Percentiles rank a stretch among this genome's conserved stretches.
Evolutionary conservation across 2,113 vertebrate genomes (phyloP).

Genomic region (Sapayoa aenigma): DNA sequence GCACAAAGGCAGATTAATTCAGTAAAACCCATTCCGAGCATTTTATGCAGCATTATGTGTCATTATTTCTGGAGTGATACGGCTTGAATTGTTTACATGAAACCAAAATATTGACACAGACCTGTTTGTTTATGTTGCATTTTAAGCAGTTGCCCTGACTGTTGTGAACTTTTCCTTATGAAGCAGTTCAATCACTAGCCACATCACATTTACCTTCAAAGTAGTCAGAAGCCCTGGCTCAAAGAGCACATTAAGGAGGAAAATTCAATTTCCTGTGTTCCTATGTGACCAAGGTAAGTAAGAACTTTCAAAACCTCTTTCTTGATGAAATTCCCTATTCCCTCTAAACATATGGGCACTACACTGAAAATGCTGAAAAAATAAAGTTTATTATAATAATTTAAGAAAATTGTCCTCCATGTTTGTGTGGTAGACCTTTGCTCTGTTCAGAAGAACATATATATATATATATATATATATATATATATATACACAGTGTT

Average conservation of each 20-base stretch:
- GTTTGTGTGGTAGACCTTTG: neutral
- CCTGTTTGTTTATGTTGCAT: slow-evolving; percentile 23
- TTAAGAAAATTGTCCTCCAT: neutral
- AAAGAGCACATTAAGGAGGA: neutral
- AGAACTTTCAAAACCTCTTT: neutral
- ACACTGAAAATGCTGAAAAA: neutral
- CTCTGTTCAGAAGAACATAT: neutral
- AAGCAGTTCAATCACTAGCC: neutral
- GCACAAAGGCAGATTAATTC: neutral
- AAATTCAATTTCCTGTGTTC: neutral
- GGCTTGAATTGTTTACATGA: slow-evolving; percentile 19
- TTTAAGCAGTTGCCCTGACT: slow-evolving; percentile 25
- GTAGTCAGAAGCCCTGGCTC: neutral
- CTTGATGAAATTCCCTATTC: neutral
- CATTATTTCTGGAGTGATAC: neutral
- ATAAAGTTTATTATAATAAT: neutral
- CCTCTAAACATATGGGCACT: neutral
- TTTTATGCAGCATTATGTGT: neutral
- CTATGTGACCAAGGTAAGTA: neutral
- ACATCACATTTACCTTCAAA: neutral
- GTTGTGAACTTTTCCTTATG: neutral
- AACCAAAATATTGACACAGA: slow-evolving; percentile 20
- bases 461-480: neutral
- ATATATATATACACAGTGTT: neutral
- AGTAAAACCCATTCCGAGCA: neutral